These are phyloP conservation scores for Eunapius fragilis DNA, from an alignment of 37 sponge, comb jelly and placozoan species.

Conservation along the genomic window DNA sequence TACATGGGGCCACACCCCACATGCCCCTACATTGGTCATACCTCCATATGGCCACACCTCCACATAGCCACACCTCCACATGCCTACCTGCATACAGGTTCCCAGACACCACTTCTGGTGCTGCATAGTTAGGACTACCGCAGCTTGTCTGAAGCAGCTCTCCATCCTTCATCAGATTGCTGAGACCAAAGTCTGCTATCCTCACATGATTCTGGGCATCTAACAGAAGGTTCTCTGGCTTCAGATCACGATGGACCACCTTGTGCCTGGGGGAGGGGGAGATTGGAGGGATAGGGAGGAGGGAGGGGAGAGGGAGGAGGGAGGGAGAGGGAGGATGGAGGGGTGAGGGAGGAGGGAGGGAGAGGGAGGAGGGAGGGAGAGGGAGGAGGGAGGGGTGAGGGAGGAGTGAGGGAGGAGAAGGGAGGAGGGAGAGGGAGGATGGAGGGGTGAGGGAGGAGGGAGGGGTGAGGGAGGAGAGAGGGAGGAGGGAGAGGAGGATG, in stretches of 20 bases:
- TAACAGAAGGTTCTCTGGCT: slow-evolving; percentile 95
- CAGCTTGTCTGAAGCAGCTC: slow-evolving; percentile 95
- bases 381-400: slow-evolving; percentile 25
- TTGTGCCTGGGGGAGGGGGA: slow-evolving; percentile 67
- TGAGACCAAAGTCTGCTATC: slow-evolving; percentile 96
- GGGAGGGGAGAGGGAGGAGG: not conserved
- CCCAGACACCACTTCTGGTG: slow-evolving; percentile 97
- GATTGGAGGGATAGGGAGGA: too few relatives aligned
- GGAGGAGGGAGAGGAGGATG: slow-evolving; percentile 33
- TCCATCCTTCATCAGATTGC: slow-evolving; percentile 95
- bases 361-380: slow-evolving; percentile 84
- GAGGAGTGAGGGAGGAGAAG: slow-evolving; percentile 16
- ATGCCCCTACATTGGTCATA: too few relatives aligned
- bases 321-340: too few relatives aligned
- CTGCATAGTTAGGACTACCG: slow-evolving; percentile 97
- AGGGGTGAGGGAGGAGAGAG: slow-evolving; percentile 2
- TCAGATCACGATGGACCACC: slow-evolving; percentile 91
- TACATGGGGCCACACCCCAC: too few relatives aligned
- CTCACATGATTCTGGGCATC: slow-evolving; percentile 80
- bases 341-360: too few relatives aligned
- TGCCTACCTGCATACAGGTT: slow-evolving; percentile 79
- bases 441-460: not conserved
- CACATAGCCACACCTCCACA: too few relatives aligned
- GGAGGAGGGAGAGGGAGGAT: not conserved
- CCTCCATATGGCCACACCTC: too few relatives aligned